Percentiles rank a stretch among this genome's conserved stretches.
phyloP scores from a whole-genome alignment of 37 sponge, comb jelly and placozoan species.

The Ianthella basta region DNA sequence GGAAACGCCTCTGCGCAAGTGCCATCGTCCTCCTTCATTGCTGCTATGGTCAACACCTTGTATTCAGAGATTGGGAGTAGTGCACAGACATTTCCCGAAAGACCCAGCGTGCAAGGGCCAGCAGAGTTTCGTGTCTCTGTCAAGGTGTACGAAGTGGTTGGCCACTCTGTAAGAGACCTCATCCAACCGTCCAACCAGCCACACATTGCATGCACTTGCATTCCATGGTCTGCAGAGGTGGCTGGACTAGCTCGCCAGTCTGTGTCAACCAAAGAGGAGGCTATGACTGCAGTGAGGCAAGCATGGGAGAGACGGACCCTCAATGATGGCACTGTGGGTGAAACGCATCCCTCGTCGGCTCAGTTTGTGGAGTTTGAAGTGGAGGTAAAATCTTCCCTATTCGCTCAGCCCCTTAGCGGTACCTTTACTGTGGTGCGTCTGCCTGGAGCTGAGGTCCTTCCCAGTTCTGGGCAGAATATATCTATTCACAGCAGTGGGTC shows the following conservation, averaged over 20 bases:
- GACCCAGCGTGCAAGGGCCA: neutral
- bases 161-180: neutral
- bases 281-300: neutral
- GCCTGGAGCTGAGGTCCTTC: slow-evolving; percentile 2
- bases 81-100: neutral
- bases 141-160: slow-evolving; percentile 7
- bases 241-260: neutral
- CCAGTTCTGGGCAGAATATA: slow-evolving; percentile 19
- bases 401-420: slow-evolving; percentile 12
- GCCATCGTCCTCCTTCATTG: neutral
- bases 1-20: neutral
- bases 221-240: neutral
- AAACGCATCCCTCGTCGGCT: slow-evolving; percentile 1
- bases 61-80: neutral
- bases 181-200: neutral
- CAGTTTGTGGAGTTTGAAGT: slow-evolving; percentile 6
- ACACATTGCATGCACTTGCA: neutral
- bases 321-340: neutral
- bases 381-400: neutral
- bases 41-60: neutral
- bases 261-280: neutral
- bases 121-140: neutral
- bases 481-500: slow-evolving; percentile 2
- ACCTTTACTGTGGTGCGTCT: neutral
- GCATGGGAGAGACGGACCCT: slow-evolving; percentile 28